Percentiles rank a stretch among this genome's conserved stretches.
phyloP scores from a whole-genome alignment of 2,888 invertebrate genomes.

The Pristionchus arcanus region DNA sequence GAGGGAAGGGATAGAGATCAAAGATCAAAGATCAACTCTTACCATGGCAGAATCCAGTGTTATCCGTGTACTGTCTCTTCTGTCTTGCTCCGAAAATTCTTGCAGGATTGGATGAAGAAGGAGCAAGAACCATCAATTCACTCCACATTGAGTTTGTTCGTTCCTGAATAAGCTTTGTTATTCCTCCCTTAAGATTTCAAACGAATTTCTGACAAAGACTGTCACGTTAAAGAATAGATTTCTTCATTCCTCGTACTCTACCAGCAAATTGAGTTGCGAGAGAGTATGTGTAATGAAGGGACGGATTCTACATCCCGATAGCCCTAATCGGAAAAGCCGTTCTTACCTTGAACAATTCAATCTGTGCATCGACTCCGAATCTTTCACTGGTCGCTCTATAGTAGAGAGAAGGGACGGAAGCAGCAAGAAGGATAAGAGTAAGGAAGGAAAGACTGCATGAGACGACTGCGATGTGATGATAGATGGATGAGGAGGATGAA shows the following conservation, averaged over 20 bases:
- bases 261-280: no score
- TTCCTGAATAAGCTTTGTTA: slow-evolving; percentile 1
- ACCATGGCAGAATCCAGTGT: slow-evolving; percentile 64
- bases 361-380: slow-evolving; percentile 41
- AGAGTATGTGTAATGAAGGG: no score
- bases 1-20: not conserved
- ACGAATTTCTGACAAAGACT: no score
- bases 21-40: not conserved
- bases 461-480: slow-evolving; percentile 57
- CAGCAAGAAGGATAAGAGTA: slow-evolving; percentile 56
- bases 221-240: no score
- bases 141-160: slow-evolving; percentile 53
- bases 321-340: not conserved
- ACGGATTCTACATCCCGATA: no score
- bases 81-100: slow-evolving; percentile 1
- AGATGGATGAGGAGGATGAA: slow-evolving; percentile 51
- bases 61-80: slow-evolving; percentile 55
- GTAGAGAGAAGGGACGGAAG: slow-evolving; percentile 58
- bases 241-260: no score
- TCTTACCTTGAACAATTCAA: slow-evolving; percentile 58
- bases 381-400: slow-evolving; percentile 49
- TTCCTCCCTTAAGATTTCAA: no score
- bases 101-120: slow-evolving; percentile 17
- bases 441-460: slow-evolving; percentile 57
- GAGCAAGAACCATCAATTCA: slow-evolving; percentile 45